Base-by-base conservation (phyloP, 2,888 invertebrate species). In the Spialia ferax region DNA sequence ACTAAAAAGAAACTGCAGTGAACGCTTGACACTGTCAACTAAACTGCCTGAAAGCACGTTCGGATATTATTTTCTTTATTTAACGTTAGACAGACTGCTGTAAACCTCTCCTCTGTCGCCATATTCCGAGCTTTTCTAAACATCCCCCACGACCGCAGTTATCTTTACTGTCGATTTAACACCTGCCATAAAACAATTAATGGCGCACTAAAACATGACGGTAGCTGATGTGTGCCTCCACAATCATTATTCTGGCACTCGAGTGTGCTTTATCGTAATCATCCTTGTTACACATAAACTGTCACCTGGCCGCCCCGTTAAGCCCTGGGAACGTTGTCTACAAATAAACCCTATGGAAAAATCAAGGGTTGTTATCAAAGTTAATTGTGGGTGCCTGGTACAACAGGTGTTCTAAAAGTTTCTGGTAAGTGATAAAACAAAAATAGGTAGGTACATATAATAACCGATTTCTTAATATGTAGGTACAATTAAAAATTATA, bases 121-220 rank as follows among this genome's bases (percentile, higher is more conserved):
- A 74, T 73, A 75, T 75, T 72, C 63, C 77, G 80, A 77, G 79
- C 77, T 79, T 77, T 77, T 79, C 79, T 80, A 85, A 88, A 87
- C 91, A 89, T 85, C 89, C 89, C 87, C 79, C 70, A 72, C 74
- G 69, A 78, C 79, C 79, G 74, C 82, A 84, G 81, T 87, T 87
- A 91, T 91, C 89, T 89, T 82, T 83, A 86, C 84, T 80, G 82
- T 78, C 79, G 75, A 84, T 85, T 83, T 85, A 82, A 87, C 83
- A 81, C 79, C 82, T 70, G 76, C 77, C 80, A 87, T 90, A 86
- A 89, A 92, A 91, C 82, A 85, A 89, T 89, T 91, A 90, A 93
- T 87, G 83, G 77, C 77, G 79, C 75, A 81, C 86, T 91, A 83
- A 90, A 91, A 87, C 81, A 76, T 70, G 72, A 83, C 89, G 79